Conservation (phyloP, 2,888 invertebrate species). For the Cremastinae sp. region DNA sequence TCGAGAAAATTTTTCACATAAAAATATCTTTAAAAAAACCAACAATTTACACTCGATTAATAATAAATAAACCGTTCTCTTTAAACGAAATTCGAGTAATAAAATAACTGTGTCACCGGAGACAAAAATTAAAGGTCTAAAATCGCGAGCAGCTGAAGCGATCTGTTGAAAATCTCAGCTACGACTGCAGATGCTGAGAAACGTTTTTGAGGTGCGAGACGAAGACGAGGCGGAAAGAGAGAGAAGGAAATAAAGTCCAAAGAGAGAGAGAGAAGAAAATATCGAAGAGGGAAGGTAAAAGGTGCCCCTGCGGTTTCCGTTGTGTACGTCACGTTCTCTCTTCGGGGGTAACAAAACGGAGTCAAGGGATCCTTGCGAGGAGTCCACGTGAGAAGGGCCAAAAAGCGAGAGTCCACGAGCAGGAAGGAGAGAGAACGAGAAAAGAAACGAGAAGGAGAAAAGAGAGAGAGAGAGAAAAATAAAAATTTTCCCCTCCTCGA, state of each 20-base stretch:
- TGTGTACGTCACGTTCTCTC: slow-evolving; percentile 61
- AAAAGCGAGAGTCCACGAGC: slow-evolving; percentile 68
- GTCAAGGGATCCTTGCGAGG: slow-evolving; percentile 74
- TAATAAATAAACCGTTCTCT: too few species aligned
- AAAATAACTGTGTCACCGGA: too few species aligned
- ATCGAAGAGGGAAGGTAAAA: slow-evolving; percentile 34
- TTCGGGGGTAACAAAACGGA: slow-evolving; percentile 69
- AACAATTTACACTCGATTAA: too few species aligned
- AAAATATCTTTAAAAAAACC: too few species aligned
- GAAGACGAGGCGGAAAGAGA: slow-evolving; percentile 46
- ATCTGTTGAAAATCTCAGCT: slow-evolving; percentile 71
- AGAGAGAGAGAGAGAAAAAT: slow-evolving; percentile 55
- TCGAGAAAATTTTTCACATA: too few species aligned
- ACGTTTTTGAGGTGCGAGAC: slow-evolving; percentile 38
- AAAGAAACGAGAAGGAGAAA: slow-evolving; percentile 65
- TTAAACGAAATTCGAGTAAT: too few species aligned
- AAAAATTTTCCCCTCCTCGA: slow-evolving; percentile 62
- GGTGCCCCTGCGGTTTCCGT: slow-evolving; percentile 43
- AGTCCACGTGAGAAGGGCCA: slow-evolving; percentile 26
- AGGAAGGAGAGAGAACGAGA: slow-evolving; percentile 64
- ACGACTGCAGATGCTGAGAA: slow-evolving; percentile 74
- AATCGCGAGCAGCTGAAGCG: slow-evolving; percentile 48
- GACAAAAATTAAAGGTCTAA: neutral
- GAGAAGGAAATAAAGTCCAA: slow-evolving; percentile 20
- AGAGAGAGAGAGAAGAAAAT: slow-evolving; percentile 33